Conservation (phyloP, 2,113 vertebrate genomes). For the Neogale vison region DNA sequence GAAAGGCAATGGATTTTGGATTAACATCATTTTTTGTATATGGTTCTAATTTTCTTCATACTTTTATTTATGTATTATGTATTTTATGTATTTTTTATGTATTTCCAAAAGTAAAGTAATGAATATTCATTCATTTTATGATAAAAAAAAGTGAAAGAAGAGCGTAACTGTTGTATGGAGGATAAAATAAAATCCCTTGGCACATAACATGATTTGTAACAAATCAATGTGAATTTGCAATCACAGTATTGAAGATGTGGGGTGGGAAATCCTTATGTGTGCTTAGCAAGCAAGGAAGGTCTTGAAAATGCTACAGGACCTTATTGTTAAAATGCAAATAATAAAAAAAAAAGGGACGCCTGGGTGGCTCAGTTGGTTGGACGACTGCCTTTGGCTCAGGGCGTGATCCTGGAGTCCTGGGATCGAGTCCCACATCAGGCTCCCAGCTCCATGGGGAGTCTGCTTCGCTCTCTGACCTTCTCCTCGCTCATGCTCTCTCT, state of each 20-base stretch:
- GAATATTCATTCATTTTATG: background rate
- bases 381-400: no score
- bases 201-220: background rate
- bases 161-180: background rate
- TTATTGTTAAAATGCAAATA: background rate
- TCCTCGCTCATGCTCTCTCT: no score
- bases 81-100: background rate
- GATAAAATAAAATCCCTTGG: background rate
- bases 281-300: background rate
- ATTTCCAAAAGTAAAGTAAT: background rate
- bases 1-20: background rate
- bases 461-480: no score
- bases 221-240: background rate
- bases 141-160: background rate
- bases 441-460: no score
- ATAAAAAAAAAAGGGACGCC: no score
- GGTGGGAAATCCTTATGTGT: background rate
- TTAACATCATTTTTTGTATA: background rate
- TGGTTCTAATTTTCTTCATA: background rate
- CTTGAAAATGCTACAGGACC: background rate
- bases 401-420: no score
- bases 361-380: no score
- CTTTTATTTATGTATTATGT: background rate
- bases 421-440: no score
- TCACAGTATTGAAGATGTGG: fast-evolving